These are phyloP conservation scores for Cathartes aura DNA, from an alignment of 2,113 vertebrate species.

Conservation along the genomic window DNA sequence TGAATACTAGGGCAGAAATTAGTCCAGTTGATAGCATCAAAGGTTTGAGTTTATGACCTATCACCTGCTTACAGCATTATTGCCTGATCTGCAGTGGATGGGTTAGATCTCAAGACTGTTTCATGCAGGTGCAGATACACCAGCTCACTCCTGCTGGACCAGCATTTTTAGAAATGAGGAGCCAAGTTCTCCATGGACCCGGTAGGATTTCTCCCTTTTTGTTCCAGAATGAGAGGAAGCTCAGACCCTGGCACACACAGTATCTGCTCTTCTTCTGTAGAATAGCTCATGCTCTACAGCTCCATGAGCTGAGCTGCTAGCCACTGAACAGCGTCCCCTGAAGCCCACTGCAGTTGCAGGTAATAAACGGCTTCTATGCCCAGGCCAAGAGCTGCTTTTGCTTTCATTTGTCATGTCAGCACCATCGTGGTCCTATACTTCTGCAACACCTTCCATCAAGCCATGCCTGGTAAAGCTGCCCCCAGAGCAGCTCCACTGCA, in stretches of 20 bases:
- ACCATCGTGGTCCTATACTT: accelerated
- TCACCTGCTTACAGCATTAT: not conserved
- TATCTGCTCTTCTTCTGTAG: not conserved
- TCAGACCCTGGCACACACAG: not conserved
- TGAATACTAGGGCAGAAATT: not conserved
- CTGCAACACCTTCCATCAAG: not conserved
- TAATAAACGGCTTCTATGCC: not conserved
- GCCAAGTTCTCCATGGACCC: not conserved
- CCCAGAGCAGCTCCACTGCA: not conserved
- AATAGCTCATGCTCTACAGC: not conserved
- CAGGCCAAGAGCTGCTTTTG: not conserved
- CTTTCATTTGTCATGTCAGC: not conserved
- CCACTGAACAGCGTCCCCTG: not conserved
- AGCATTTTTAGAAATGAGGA: not conserved
- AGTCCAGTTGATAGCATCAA: not conserved
- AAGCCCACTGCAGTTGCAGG: not conserved
- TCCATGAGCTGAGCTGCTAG: not conserved
- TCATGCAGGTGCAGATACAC: not conserved
- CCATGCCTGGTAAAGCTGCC: accelerated
- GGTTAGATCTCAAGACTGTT: not conserved
- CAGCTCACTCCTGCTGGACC: not conserved
- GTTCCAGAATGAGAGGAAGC: not conserved
- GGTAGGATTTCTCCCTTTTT: not conserved
- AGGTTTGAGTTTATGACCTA: not conserved
- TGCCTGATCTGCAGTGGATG: not conserved